These are phyloP conservation scores for Caenorhabditis sp. DNA, from an alignment of 2,888 invertebrate species.

Conservation along the genomic window DNA sequence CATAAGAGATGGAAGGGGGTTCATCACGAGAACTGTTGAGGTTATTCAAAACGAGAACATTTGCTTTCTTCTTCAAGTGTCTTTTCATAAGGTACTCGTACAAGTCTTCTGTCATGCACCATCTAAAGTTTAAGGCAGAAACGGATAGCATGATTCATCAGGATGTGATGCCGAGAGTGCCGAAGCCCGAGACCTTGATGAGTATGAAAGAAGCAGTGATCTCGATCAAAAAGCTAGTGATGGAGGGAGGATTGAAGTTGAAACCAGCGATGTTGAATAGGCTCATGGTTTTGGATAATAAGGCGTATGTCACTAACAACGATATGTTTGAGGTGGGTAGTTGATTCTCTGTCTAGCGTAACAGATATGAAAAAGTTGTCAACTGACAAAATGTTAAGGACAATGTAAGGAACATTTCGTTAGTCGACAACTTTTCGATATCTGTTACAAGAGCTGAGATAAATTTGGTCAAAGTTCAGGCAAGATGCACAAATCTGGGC, in stretches of 20 bases:
- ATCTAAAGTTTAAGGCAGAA: conserved; percentile 40
- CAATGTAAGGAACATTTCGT: too few species aligned
- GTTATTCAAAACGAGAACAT: conserved; percentile 84
- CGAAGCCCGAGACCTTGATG: conserved; percentile 61
- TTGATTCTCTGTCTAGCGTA: background rate
- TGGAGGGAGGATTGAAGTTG: conserved; percentile 46
- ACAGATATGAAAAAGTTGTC: too few species aligned
- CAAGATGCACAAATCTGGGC: conserved; percentile 66
- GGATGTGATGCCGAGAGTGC: conserved; percentile 67
- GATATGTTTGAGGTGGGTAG: conserved; percentile 36
- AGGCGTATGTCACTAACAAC: conserved; percentile 29
- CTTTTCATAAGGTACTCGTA: conserved; percentile 73
- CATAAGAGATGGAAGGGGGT: conserved; percentile 84
- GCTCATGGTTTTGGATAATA: conserved; percentile 31
- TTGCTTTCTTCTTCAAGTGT: conserved; percentile 83
- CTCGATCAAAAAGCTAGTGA: conserved; percentile 45
- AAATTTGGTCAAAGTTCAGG: conserved; percentile 16
- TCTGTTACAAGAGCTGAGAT: too few species aligned
- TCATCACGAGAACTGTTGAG: conserved; percentile 81
- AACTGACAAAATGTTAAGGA: too few species aligned
- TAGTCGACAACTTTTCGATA: too few species aligned
- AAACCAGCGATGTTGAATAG: conserved; percentile 35
- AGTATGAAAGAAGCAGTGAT: conserved; percentile 62
- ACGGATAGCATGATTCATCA: conserved; percentile 69
- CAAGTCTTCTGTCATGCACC: too few species aligned